Conservation (phyloP, 2,797 vertebrate species). For the Poecile montanus region DNA sequence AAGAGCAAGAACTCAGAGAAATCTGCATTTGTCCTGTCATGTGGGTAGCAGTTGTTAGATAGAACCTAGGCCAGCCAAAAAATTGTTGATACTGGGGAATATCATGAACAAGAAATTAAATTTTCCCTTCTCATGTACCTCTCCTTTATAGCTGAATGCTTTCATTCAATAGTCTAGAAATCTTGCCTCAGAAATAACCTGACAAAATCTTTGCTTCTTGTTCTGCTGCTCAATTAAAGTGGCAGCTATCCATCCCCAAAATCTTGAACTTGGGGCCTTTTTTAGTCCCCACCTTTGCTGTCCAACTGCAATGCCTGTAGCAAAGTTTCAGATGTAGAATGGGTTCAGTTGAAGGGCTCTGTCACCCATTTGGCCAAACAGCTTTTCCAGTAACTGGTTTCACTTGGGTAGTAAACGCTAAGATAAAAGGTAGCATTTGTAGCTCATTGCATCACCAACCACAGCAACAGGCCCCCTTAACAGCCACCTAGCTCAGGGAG, state of each 20-base stretch:
- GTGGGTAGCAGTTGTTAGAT: not conserved
- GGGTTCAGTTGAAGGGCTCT: constrained; percentile 41
- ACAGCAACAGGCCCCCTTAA: constrained; percentile 39
- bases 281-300: not conserved
- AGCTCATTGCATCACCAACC: constrained; percentile 51
- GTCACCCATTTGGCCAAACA: constrained; percentile 50
- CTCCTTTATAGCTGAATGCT: not conserved
- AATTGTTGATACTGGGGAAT: not conserved
- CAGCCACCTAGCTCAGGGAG: constrained; percentile 44
- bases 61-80: not conserved
- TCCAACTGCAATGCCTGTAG: constrained; percentile 27
- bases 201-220: not conserved
- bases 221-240: not conserved
- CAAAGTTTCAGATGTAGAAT: constrained; percentile 40
- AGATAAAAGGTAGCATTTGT: constrained; percentile 64
- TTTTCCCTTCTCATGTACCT: not conserved
- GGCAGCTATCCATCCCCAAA: not conserved
- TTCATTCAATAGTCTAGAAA: not conserved
- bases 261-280: not conserved
- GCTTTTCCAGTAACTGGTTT: constrained; percentile 73
- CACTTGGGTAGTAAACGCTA: constrained; percentile 65
- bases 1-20: not conserved
- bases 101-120: not conserved
- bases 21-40: not conserved
- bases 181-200: not conserved